phyloP scores from a whole-genome alignment of 2,113 vertebrate species.

The Amazona vittata region DNA sequence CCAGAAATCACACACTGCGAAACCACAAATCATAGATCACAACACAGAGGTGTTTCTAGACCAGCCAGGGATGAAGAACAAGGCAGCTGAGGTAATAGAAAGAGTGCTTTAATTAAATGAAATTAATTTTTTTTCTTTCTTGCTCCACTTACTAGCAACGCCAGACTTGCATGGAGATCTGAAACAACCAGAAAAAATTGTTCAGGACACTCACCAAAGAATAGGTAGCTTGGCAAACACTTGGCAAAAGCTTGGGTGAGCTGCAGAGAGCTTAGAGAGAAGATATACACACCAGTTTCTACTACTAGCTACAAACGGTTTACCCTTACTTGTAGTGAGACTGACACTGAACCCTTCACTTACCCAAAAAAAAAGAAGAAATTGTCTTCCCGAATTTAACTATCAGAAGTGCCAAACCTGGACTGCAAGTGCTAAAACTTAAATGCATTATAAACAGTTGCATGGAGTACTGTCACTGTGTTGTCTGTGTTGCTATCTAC shows the following conservation, averaged over 20 bases:
- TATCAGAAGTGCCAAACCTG: not conserved
- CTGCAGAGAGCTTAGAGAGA: not conserved
- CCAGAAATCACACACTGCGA: slow-evolving; percentile 31
- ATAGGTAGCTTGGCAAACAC: not conserved
- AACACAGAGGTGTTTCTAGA: slow-evolving; percentile 26
- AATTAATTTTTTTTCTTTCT: not conserved
- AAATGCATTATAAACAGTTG: not conserved
- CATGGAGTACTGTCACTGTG: fast-evolving
- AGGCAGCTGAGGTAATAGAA: slow-evolving; percentile 28
- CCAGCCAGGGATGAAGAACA: slow-evolving; percentile 9
- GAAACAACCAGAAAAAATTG: not conserved
- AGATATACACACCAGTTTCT: not conserved
- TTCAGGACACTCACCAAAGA: slow-evolving; percentile 9
- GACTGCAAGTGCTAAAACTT: fast-evolving
- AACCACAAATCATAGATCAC: slow-evolving; percentile 61
- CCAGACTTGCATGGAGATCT: not conserved
- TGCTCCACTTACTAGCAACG: not conserved
- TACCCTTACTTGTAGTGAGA: not conserved
- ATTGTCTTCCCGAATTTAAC: not conserved
- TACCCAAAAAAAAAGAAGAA: not conserved
- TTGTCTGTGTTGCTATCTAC: not conserved
- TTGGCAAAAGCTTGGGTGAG: not conserved
- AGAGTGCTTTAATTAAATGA: slow-evolving; percentile 51
- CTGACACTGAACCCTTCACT: not conserved
- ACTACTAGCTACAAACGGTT: not conserved